Conservation (phyloP, 2,797 vertebrate species). For the Emys orbicularis region DNA sequence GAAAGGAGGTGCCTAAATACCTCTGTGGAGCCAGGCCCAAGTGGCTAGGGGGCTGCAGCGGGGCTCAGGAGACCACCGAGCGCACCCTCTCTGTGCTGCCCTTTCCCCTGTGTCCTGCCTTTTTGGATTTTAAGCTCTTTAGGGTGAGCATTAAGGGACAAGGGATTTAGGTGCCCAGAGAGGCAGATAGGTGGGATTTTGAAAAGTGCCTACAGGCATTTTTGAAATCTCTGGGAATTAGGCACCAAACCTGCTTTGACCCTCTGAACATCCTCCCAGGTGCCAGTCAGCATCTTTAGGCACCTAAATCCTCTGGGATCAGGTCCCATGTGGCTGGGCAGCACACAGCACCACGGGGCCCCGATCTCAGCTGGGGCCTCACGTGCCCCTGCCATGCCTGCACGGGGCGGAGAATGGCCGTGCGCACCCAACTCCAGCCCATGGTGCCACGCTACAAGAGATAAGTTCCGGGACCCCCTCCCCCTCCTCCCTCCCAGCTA, state of each 20-base stretch:
- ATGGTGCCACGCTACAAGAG: not conserved
- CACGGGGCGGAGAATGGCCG: slow-evolving; percentile 64
- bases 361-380: not conserved
- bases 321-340: not conserved
- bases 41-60: not conserved
- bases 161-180: not conserved
- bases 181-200: not conserved
- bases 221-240: slow-evolving; percentile 15
- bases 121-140: not conserved
- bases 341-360: not conserved
- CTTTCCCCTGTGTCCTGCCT: not conserved
- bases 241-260: slow-evolving; percentile 15
- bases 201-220: not conserved
- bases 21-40: not conserved
- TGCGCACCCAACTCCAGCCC: slow-evolving; percentile 54
- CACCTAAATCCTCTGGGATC: not conserved
- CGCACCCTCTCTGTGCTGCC: not conserved
- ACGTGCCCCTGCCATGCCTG: not conserved
- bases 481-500: not conserved
- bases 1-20: not conserved
- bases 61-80: not conserved
- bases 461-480: not conserved
- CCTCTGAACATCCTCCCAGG: slow-evolving; percentile 20
- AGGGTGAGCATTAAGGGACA: not conserved
- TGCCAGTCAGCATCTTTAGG: slow-evolving; percentile 35